A percentile compares a stretch with the other conserved stretches of the same genome.
Conservation (phyloP, 2,888 invertebrate genomes). For the Drosophila ustulata region DNA sequence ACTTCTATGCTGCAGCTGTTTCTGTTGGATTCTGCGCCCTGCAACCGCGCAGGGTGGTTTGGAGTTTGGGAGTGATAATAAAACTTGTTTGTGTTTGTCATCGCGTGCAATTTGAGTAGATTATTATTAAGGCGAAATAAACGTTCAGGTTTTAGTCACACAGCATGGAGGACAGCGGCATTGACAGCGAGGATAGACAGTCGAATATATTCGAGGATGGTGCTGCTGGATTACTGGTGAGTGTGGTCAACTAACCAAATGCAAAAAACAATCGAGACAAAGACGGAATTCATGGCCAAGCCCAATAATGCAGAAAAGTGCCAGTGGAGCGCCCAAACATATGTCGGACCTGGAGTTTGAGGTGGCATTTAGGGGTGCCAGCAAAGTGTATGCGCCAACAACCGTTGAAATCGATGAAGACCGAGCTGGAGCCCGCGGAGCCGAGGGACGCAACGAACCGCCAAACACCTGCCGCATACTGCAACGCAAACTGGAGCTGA, state of each 20-base stretch:
- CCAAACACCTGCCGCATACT: conserved; percentile 84
- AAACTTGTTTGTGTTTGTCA: conserved; percentile 69
- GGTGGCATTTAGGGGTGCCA: conserved; percentile 79
- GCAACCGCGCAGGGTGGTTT: conserved; percentile 56
- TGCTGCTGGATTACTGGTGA: conserved; percentile 70
- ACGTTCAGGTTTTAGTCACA: conserved; percentile 5
- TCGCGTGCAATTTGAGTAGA: conserved; percentile 41
- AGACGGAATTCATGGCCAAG: conserved; percentile 38
- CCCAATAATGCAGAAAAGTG: conserved; percentile 61
- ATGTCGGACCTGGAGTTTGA: conserved; percentile 82
- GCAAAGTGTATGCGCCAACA: conserved; percentile 65
- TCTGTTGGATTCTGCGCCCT: conserved; percentile 64
- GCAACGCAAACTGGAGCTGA: conserved; percentile 84
- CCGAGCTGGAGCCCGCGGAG: conserved; percentile 39
- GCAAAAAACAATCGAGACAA: conserved; percentile 24
- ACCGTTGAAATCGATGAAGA: conserved; percentile 75
- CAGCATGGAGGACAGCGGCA: conserved; percentile 83
- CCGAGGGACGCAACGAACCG: conserved; percentile 66
- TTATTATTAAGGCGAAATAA: conserved; percentile 21
- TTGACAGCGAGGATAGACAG: conserved; percentile 84
- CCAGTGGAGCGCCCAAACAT: conserved; percentile 71
- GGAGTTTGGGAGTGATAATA: conserved; percentile 67
- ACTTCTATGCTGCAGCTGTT: conserved; percentile 60
- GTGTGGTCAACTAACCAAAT: conserved; percentile 27
- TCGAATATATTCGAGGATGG: conserved; percentile 75